Evolutionary conservation across 2,797 vertebrate species (phyloP).

Genomic region (Falco columbarius): DNA sequence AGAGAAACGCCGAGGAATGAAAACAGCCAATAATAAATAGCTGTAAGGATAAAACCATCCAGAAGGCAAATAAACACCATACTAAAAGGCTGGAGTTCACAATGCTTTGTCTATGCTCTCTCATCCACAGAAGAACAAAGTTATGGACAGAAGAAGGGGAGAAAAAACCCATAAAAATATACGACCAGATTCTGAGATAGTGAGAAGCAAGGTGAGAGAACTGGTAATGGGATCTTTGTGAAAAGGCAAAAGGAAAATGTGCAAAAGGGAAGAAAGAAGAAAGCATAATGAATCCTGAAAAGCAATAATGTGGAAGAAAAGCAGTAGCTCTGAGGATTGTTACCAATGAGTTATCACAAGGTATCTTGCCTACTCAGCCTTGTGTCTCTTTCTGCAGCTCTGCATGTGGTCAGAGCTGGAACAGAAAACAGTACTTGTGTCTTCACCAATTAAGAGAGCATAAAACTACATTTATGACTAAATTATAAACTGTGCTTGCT

Average conservation of each 20-base stretch:
- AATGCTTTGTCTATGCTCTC: not conserved
- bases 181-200: not conserved
- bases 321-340: not conserved
- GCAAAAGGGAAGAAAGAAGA: not conserved
- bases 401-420: conserved; percentile 10
- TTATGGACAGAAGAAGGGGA: not conserved
- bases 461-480: conserved; percentile 49
- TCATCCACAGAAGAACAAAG: not conserved
- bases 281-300: not conserved
- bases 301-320: not conserved
- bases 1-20: not conserved
- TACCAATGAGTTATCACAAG: conserved; percentile 2
- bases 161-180: not conserved
- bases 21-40: conserved; percentile 18
- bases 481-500: conserved; percentile 34
- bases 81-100: not conserved
- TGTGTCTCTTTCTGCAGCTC: not conserved
- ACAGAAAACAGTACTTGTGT: conserved; percentile 11
- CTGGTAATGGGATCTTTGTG: not conserved
- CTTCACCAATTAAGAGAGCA: conserved; percentile 37
- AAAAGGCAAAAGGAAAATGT: not conserved
- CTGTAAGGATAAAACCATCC: not conserved
- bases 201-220: not conserved
- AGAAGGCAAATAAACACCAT: conserved; percentile 10
- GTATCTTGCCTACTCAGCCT: conserved; percentile 1